Percentiles rank a stretch among this genome's conserved stretches.
phyloP scores from a whole-genome alignment of 2,113 vertebrate genomes.

The Colinus virginianus region DNA sequence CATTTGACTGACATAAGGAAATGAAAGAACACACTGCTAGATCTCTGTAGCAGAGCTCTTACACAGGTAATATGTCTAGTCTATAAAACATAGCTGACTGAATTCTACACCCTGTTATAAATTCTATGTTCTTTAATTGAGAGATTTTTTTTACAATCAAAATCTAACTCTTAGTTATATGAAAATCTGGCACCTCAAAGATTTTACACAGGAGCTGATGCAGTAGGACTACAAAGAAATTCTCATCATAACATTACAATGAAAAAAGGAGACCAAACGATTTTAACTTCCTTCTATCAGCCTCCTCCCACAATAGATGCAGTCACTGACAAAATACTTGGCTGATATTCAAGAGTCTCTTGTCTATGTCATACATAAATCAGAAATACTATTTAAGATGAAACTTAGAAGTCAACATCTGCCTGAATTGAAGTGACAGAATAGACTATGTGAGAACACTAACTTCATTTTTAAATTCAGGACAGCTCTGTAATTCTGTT shows the following conservation, averaged over 20 bases:
- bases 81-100: background rate
- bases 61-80: background rate
- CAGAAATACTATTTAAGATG: background rate
- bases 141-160: background rate
- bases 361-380: background rate
- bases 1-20: background rate
- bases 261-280: rapidly evolving
- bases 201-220: background rate
- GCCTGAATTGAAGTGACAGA: background rate
- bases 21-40: background rate
- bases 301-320: slow-evolving; percentile 1
- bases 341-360: background rate
- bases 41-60: background rate
- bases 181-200: background rate
- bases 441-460: background rate
- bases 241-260: background rate
- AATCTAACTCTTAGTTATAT: background rate
- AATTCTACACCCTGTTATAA: background rate
- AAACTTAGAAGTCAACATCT: background rate
- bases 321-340: background rate
- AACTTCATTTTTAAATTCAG: background rate
- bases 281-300: background rate
- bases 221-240: background rate
- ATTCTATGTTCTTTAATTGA: background rate
- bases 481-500: background rate